Conservation (phyloP, 2,797 vertebrate genomes). For the Chrosomus eos region DNA sequence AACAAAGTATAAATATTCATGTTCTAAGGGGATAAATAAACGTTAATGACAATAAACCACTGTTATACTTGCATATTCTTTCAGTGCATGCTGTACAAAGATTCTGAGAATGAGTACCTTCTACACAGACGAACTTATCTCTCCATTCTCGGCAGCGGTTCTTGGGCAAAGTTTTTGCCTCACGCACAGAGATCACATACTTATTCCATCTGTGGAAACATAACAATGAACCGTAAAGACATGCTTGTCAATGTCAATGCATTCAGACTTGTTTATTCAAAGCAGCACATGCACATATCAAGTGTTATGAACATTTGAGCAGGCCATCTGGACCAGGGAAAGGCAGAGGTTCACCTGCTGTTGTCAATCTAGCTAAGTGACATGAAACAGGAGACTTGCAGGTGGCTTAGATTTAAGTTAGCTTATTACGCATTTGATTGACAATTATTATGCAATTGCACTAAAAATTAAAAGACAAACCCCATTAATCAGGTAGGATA, state of each 20-base stretch:
- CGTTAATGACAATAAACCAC: neutral
- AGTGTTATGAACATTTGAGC: conserved; percentile 19
- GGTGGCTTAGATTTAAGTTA: conserved; percentile 46
- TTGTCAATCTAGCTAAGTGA: conserved; percentile 74
- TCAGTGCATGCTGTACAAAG: neutral
- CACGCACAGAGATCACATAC: conserved; percentile 90
- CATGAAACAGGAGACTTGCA: conserved; percentile 73
- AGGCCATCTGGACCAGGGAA: conserved; percentile 56
- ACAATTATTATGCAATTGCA: neutral
- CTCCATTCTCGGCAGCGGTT: conserved; percentile 84
- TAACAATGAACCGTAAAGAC: conserved; percentile 30
- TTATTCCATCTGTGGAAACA: conserved; percentile 83
- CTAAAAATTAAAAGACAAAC: too few species aligned
- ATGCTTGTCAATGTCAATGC: conserved; percentile 37
- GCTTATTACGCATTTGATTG: neutral
- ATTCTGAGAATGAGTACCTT: conserved; percentile 80
- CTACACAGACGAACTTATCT: conserved; percentile 93
- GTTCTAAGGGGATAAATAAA: neutral
- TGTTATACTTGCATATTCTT: neutral
- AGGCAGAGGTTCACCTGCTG: conserved; percentile 76
- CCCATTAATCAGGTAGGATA: neutral
- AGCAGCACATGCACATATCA: neutral
- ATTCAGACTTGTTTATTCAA: neutral
- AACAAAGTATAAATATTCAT: conserved; percentile 60
- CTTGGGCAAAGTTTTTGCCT: conserved; percentile 86